Conservation (phyloP, 2,888 invertebrate genomes). For the Dorcus hopei region DNA sequence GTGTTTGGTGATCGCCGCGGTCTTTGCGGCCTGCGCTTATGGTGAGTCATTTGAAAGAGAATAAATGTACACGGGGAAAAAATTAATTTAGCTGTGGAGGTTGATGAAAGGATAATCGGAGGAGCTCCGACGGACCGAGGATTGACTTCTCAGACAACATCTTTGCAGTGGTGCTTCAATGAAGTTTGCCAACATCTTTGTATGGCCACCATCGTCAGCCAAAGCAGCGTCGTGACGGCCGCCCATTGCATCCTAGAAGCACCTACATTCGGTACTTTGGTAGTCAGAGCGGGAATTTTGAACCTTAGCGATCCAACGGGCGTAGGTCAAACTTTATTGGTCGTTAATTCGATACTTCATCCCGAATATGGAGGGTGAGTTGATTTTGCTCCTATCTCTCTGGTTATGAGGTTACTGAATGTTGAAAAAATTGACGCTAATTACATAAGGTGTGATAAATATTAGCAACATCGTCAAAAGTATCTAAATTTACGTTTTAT, state of each 20-base stretch:
- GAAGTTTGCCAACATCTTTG: slow-evolving; percentile 40
- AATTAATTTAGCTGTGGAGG: too few relatives aligned
- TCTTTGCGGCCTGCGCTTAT: too few relatives aligned
- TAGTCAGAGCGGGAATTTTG: slow-evolving; percentile 30
- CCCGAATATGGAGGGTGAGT: slow-evolving; percentile 25
- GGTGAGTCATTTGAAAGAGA: too few relatives aligned
- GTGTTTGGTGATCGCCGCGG: too few relatives aligned
- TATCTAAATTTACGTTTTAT: too few relatives aligned
- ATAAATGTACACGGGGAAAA: too few relatives aligned
- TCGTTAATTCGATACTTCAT: slow-evolving; percentile 24
- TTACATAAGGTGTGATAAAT: too few relatives aligned
- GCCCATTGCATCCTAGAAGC: slow-evolving; percentile 48
- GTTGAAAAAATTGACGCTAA: too few relatives aligned
- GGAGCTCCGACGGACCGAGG: slow-evolving; percentile 47
- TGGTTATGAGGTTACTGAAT: too few relatives aligned
- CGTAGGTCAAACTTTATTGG: slow-evolving; percentile 19
- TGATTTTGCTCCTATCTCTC: background rate
- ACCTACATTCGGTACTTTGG: slow-evolving; percentile 4
- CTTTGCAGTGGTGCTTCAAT: slow-evolving; percentile 23
- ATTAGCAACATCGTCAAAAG: too few relatives aligned
- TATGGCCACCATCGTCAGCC: slow-evolving; percentile 50
- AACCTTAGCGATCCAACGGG: slow-evolving; percentile 23
- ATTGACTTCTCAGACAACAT: slow-evolving; percentile 48
- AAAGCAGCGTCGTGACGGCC: slow-evolving; percentile 47
- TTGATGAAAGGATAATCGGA: slow-evolving; percentile 44